These are phyloP conservation scores for Mesochorus sp. DNA, from an alignment of 2,888 invertebrate species.

Conservation along the genomic window DNA sequence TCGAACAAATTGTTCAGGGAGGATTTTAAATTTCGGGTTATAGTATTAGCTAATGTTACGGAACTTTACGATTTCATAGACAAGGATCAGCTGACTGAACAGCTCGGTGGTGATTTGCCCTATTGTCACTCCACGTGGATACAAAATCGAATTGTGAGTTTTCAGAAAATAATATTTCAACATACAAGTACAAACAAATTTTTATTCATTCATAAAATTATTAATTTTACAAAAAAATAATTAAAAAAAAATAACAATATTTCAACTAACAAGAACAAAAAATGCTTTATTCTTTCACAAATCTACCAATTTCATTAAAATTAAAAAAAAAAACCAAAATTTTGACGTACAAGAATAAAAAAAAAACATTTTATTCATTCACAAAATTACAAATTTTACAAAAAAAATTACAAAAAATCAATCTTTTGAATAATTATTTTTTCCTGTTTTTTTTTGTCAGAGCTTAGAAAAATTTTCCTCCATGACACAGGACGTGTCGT, in stretches of 20 bases:
- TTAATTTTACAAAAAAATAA: background rate
- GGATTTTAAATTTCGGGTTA: slow-evolving; percentile 94
- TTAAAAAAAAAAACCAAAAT: no score
- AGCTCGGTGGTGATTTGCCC: slow-evolving; percentile 93
- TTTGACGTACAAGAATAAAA: no score
- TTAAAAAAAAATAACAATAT: background rate
- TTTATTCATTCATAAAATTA: background rate
- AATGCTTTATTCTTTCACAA: background rate
- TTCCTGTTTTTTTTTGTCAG: slow-evolving; percentile 82
- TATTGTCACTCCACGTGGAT: slow-evolving; percentile 98
- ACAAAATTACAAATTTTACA: background rate
- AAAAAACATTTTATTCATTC: no score
- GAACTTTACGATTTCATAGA: slow-evolving; percentile 95
- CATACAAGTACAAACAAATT: background rate
- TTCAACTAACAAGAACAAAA: no score
- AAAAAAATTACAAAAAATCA: background rate
- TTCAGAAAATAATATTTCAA: background rate
- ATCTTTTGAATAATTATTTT: background rate
- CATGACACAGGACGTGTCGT: slow-evolving; percentile 94
- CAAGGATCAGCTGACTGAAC: slow-evolving; percentile 91
- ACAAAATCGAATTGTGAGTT: slow-evolving; percentile 95
- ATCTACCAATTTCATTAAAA: background rate
- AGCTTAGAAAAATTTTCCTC: slow-evolving; percentile 97
- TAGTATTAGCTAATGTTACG: slow-evolving; percentile 92
- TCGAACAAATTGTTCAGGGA: slow-evolving; percentile 95